A percentile compares a stretch with the other conserved stretches of the same genome.
These are phyloP conservation scores for human (Homo sapiens) DNA, from an alignment of 2,113 vertebrate genomes.

Conservation along the genomic window DNA sequence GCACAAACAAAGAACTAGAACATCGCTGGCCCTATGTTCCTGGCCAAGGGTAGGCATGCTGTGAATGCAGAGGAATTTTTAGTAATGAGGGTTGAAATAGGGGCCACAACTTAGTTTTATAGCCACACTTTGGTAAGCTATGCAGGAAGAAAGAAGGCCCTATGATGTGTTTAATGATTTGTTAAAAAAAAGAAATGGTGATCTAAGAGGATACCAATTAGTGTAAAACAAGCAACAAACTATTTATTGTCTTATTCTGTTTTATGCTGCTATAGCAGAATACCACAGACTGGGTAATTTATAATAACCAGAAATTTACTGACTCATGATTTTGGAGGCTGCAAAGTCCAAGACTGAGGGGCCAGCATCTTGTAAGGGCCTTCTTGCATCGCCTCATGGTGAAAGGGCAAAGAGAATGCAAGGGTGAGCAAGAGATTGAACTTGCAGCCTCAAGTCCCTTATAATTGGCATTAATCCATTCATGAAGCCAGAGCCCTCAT, in stretches of 20 bases:
- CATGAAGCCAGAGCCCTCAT: neutral
- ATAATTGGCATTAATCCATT: neutral
- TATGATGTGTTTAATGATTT: neutral
- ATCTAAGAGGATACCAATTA: neutral
- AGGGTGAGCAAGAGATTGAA: neutral
- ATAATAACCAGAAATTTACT: neutral
- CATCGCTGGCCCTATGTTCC: neutral
- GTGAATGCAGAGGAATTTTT: neutral
- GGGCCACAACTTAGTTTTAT: neutral
- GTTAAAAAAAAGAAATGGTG: neutral
- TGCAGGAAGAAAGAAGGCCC: neutral
- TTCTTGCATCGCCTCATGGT: neutral
- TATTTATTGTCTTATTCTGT: neutral
- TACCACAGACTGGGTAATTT: neutral
- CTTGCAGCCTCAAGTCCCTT: neutral
- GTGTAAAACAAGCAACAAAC: neutral
- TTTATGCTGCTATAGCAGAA: neutral
- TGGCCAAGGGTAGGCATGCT: neutral
- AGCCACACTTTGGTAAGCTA: neutral
- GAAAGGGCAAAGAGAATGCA: neutral
- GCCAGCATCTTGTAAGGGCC: neutral
- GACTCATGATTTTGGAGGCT: neutral
- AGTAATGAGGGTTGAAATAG: neutral
- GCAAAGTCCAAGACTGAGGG: neutral
- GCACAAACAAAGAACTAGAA: neutral